Percentiles rank a stretch among this genome's conserved stretches.
These are phyloP conservation scores for Callopanchax toddi DNA, from an alignment of 2,113 vertebrate genomes.

Conservation along the genomic window DNA sequence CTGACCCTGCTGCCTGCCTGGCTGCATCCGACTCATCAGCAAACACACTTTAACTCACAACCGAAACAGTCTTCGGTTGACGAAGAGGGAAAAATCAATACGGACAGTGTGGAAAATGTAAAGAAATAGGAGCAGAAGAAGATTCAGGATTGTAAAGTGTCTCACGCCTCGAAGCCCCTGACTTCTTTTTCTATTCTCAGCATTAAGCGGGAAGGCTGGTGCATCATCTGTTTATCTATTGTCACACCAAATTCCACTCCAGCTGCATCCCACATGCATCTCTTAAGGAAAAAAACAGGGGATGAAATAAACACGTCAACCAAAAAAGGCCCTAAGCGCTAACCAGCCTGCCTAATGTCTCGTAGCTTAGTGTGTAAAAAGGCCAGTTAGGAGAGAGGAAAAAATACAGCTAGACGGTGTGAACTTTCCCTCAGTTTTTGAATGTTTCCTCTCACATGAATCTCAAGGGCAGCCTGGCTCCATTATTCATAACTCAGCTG, in stretches of 20 bases:
- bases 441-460: slow-evolving; percentile 71
- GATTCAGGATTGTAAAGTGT: slow-evolving; percentile 25
- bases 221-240: slow-evolving; percentile 35
- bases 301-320: slow-evolving; percentile 43
- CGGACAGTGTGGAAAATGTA: slow-evolving; percentile 33
- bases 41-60: slow-evolving; percentile 30
- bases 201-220: slow-evolving; percentile 5
- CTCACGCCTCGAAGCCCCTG: slow-evolving; percentile 17
- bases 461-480: slow-evolving; percentile 72
- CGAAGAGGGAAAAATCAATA: slow-evolving; percentile 35
- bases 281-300: slow-evolving; percentile 22
- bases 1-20: slow-evolving; percentile 37
- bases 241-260: slow-evolving; percentile 38
- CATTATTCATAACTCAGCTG: slow-evolving; percentile 80
- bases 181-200: slow-evolving; percentile 26
- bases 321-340: slow-evolving; percentile 43
- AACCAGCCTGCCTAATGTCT: slow-evolving; percentile 26
- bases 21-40: slow-evolving; percentile 32
- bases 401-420: slow-evolving; percentile 53
- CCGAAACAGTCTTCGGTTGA: slow-evolving; percentile 45
- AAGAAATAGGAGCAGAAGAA: slow-evolving; percentile 21
- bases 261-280: slow-evolving; percentile 33
- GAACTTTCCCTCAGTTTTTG: slow-evolving; percentile 62
- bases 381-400: slow-evolving; percentile 37
- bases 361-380: slow-evolving; percentile 52